Conservation (phyloP, 2,113 vertebrate genomes). For the Sinocyclocheilus anophthalmus region DNA sequence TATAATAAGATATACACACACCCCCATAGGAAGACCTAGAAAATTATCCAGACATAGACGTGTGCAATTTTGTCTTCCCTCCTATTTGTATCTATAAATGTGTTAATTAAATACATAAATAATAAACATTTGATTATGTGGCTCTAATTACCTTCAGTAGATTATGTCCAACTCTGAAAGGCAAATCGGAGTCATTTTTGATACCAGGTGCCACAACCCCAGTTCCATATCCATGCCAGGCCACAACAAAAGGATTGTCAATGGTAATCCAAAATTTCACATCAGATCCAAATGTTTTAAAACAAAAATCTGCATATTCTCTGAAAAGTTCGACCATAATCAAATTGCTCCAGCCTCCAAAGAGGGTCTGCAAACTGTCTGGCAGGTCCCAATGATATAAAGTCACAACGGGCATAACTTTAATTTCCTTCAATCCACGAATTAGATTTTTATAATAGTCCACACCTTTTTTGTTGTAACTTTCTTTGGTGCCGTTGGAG, state of each 20-base stretch:
- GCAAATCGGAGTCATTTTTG: conserved; percentile 77
- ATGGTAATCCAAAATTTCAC: conserved; percentile 96
- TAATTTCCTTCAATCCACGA: conserved; percentile 76
- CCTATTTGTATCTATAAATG: too few relatives aligned
- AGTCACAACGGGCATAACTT: conserved; percentile 88
- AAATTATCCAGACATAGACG: too few relatives aligned
- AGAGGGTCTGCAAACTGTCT: conserved; percentile 82
- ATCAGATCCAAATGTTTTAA: conserved; percentile 86
- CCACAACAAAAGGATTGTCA: conserved; percentile 95
- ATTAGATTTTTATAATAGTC: conserved; percentile 85
- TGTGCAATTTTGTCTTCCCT: too few relatives aligned
- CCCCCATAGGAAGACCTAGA: too few relatives aligned
- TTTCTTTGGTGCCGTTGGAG: conserved; percentile 82
- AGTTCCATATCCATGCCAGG: conserved; percentile 90
- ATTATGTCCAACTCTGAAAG: conserved; percentile 86
- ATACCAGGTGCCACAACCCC: conserved; percentile 88
- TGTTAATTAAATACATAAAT: not conserved
- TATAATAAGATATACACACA: too few relatives aligned
- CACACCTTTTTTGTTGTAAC: conserved; percentile 80
- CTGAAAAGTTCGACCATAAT: conserved; percentile 80
- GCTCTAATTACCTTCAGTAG: conserved; percentile 85
- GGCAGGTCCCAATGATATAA: conserved; percentile 98
- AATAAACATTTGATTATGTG: too few relatives aligned
- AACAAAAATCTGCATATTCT: conserved; percentile 93
- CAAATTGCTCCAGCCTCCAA: conserved; percentile 88